Conservation (phyloP, 2,113 vertebrate species). For the Alouatta palliata region DNA sequence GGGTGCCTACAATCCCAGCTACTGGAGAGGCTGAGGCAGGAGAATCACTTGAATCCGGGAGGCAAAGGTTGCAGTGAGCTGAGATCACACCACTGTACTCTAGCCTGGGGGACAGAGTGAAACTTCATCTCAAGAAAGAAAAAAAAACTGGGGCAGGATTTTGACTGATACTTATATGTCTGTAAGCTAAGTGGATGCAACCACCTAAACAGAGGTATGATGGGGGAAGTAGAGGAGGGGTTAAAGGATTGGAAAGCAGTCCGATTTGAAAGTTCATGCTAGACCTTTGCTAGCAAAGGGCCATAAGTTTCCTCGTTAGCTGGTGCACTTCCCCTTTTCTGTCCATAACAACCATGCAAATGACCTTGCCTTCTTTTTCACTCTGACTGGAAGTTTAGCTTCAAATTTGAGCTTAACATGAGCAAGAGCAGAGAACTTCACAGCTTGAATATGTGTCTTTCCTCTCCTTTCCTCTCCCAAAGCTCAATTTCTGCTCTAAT, state of each 20-base stretch:
- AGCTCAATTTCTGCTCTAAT: background rate
- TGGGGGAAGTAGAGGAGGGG: too few relatives aligned
- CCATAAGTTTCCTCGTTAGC: background rate
- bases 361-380: background rate
- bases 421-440: background rate
- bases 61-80: too few relatives aligned
- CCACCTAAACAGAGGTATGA: too few relatives aligned
- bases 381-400: background rate
- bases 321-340: background rate
- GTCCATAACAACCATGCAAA: background rate
- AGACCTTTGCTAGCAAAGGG: background rate
- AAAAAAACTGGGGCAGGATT: background rate
- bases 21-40: too few relatives aligned
- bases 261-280: background rate
- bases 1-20: too few relatives aligned
- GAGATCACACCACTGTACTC: too few relatives aligned
- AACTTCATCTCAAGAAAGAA: too few relatives aligned
- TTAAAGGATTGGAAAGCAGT: background rate
- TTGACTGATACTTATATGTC: background rate
- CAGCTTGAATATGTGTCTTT: background rate
- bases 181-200: background rate
- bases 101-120: too few relatives aligned
- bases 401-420: background rate
- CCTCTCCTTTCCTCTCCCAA: rapidly evolving
- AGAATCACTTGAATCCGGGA: too few relatives aligned